Evolutionary conservation across 2,113 vertebrate species (phyloP).

Genomic region (Casuarius casuarius): DNA sequence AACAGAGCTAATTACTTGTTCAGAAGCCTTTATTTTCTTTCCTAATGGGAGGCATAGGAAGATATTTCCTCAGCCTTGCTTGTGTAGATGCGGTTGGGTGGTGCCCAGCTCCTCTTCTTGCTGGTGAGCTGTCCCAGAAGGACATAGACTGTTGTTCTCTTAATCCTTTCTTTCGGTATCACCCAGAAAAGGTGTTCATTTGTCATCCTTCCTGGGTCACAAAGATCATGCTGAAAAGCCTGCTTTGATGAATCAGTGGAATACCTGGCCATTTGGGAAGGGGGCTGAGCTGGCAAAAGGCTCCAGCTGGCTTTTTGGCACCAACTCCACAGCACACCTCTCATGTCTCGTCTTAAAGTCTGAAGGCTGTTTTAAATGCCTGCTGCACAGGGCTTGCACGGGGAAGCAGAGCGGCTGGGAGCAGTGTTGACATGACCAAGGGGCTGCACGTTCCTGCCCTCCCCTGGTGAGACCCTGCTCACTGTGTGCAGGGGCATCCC

Average conservation of each 20-base stretch:
- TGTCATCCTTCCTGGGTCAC: background rate
- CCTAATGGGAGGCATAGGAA: background rate
- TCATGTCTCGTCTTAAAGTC: background rate
- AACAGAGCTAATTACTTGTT: background rate
- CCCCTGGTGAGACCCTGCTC: background rate
- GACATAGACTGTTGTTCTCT: background rate
- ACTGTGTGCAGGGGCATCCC: background rate
- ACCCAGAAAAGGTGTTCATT: background rate
- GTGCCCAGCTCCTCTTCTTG: background rate
- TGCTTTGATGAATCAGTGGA: background rate
- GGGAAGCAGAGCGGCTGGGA: too few relatives aligned
- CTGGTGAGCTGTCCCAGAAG: background rate
- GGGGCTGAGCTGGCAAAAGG: background rate
- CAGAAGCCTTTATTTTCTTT: background rate
- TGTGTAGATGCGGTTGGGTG: background rate
- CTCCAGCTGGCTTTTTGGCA: background rate
- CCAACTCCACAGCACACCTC: too few relatives aligned
- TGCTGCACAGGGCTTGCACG: too few relatives aligned
- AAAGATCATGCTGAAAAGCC: background rate
- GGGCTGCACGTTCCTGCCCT: too few relatives aligned
- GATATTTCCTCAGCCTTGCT: rapidly evolving
- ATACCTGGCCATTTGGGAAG: background rate
- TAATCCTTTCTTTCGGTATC: background rate
- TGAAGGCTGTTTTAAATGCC: background rate
- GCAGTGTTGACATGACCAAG: too few relatives aligned